Evolutionary conservation across 2,888 invertebrate species (phyloP).

Genomic region (Ophion obscuratus): DNA sequence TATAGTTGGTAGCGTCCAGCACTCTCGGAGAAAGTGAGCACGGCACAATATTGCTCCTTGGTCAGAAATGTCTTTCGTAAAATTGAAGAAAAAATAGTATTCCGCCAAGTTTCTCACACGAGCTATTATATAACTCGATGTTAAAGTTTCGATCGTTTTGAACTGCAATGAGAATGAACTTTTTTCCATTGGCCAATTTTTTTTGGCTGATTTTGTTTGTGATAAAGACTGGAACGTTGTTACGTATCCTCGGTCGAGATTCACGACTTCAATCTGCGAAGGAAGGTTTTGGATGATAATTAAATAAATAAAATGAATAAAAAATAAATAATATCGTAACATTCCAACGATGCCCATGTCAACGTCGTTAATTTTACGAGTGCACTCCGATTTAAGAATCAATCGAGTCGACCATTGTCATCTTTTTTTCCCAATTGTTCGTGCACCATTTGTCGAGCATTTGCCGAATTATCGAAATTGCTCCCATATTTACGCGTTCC

Average conservation of each 20-base stretch:
- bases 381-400: not conserved
- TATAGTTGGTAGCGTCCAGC: not conserved
- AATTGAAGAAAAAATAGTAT: not conserved
- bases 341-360: no score
- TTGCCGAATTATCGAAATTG: not conserved
- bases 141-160: no score
- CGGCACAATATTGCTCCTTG: not conserved
- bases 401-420: not conserved
- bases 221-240: no score
- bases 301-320: not conserved
- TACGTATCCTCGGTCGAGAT: no score
- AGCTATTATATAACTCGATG: no score
- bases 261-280: no score
- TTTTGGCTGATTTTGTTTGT: no score
- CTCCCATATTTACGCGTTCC: not conserved
- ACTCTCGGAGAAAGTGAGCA: constrained; percentile 1
- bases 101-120: not conserved
- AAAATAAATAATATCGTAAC: not conserved
- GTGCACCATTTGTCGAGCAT: not conserved
- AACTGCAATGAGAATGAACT: no score
- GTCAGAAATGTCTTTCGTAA: no score
- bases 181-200: no score
- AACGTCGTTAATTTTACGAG: no score
- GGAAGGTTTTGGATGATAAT: no score
- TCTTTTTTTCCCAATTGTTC: not conserved